Evolutionary conservation across 2,113 vertebrate species (phyloP).

Genomic region (Genyomyrus donnyi): DNA sequence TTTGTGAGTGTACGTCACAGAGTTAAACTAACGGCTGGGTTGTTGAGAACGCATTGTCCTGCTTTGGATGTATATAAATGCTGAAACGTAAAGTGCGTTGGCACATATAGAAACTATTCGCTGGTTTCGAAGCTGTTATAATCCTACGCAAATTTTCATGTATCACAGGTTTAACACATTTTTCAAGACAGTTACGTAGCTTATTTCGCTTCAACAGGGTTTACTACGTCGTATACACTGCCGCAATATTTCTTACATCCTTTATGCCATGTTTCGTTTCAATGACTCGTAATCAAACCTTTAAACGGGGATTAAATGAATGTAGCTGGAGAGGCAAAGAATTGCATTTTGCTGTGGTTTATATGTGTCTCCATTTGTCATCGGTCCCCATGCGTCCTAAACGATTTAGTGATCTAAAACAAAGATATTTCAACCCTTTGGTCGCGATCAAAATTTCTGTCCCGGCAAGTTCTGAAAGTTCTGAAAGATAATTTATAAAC

Average conservation of each 20-base stretch:
- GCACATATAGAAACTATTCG: background rate
- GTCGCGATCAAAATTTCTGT: no score
- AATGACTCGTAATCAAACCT: background rate
- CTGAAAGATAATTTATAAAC: no score
- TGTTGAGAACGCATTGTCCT: background rate
- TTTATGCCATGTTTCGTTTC: conserved; percentile 8
- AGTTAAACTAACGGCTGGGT: background rate
- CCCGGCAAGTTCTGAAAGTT: no score
- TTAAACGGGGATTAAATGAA: background rate
- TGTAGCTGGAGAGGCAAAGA: background rate
- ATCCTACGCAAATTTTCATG: background rate
- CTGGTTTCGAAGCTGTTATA: background rate
- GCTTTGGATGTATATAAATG: background rate
- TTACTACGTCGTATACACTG: conserved; percentile 1
- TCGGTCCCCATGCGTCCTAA: background rate
- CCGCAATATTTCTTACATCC: background rate
- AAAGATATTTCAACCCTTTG: no score
- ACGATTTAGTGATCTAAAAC: background rate
- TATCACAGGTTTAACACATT: background rate
- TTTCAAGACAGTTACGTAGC: background rate
- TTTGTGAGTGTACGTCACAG: background rate
- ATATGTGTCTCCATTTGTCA: background rate
- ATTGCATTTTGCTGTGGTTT: background rate
- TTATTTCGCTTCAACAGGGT: background rate
- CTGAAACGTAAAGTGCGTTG: background rate